These are phyloP conservation scores for Zaprionus vittiger DNA, from an alignment of 1,140 invertebrate species.

Conservation along the genomic window DNA sequence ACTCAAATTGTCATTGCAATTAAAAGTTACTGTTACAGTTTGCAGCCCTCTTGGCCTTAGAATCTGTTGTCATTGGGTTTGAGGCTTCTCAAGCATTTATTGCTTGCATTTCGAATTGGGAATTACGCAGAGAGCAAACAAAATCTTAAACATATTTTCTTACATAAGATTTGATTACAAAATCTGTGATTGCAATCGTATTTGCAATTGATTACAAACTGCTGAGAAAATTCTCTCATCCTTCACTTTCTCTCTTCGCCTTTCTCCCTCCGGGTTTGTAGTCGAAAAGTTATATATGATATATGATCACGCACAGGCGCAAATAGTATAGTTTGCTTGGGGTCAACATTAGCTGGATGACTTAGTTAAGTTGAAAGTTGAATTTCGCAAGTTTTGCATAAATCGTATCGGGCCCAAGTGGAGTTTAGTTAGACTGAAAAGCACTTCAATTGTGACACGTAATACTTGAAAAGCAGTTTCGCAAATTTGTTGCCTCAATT, in stretches of 20 bases:
- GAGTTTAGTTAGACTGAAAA: slow-evolving; percentile 1
- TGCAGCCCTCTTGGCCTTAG: background rate
- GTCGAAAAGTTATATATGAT: slow-evolving; percentile 1
- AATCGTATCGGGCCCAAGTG: background rate
- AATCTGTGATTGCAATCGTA: slow-evolving; percentile 9
- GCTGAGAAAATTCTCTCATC: background rate
- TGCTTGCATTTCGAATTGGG: slow-evolving; percentile 5
- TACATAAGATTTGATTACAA: background rate
- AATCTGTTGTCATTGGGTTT: background rate
- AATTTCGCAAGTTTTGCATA: slow-evolving; percentile 1
- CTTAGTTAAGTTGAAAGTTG: background rate
- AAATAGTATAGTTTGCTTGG: background rate
- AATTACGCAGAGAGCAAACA: background rate
- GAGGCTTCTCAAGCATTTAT: background rate
- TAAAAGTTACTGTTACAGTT: slow-evolving; percentile 9
- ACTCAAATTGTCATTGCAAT: slow-evolving; percentile 26
- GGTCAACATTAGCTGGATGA: background rate
- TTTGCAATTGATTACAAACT: slow-evolving; percentile 11
- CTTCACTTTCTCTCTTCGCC: background rate
- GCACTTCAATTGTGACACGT: slow-evolving; percentile 14
- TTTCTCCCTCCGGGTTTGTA: background rate
- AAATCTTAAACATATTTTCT: slow-evolving; percentile 14
- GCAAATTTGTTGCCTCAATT: slow-evolving; percentile 12
- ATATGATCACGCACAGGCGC: background rate
- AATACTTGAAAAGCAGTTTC: slow-evolving; percentile 7